A percentile compares a stretch with the other conserved stretches of the same genome.
Conservation (phyloP, 1,140 invertebrate species). For the Bombus superbus region DNA sequence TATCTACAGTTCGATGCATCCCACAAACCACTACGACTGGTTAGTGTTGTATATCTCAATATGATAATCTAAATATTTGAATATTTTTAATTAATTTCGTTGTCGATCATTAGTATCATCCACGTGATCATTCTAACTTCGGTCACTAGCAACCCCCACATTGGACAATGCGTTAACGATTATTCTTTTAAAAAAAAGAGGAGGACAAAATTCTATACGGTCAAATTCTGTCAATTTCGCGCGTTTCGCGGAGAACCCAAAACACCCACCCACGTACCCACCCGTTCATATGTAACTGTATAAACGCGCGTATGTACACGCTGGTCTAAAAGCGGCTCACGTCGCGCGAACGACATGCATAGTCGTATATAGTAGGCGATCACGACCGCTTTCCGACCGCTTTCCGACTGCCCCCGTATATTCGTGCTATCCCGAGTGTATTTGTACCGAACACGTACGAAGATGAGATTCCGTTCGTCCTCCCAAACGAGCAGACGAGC, state of each 20-base stretch:
- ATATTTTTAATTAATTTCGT: background rate
- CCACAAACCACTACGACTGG: background rate
- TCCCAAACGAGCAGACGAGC: background rate
- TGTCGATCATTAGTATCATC: background rate
- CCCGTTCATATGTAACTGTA: constrained; percentile 42
- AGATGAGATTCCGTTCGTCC: constrained; percentile 14
- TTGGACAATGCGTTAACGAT: background rate
- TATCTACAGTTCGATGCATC: background rate
- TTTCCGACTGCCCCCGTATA: constrained; percentile 36
- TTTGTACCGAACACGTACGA: constrained; percentile 29
- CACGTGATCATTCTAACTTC: background rate
- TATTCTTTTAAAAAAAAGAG: background rate
- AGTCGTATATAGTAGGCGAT: background rate
- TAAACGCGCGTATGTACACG: constrained; percentile 63
- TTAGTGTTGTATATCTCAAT: too few relatives aligned
- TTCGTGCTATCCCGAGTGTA: constrained; percentile 26
- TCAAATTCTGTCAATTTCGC: background rate
- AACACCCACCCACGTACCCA: constrained; percentile 1
- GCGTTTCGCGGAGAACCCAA: background rate
- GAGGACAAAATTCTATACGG: background rate
- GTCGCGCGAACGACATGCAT: background rate
- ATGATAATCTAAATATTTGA: too few relatives aligned
- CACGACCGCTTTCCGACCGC: constrained; percentile 8
- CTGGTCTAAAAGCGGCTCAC: constrained; percentile 9
- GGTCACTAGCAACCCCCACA: background rate